phyloP scores from a whole-genome alignment of 2,113 vertebrate genomes.

The Melanotaenia duboulayi region DNA sequence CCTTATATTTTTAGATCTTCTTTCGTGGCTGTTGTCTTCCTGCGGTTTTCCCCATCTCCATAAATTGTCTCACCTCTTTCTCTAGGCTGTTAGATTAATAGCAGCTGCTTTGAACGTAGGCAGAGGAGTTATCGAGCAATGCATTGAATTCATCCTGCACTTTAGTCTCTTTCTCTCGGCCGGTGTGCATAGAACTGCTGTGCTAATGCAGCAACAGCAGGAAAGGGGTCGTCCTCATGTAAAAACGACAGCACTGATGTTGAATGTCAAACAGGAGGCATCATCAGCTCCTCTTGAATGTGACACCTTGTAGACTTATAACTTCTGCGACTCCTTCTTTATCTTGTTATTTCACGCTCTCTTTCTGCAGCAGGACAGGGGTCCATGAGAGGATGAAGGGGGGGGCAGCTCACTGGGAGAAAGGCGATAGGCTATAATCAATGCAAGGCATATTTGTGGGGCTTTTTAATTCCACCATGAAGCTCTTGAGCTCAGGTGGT shows the following conservation, averaged over 20 bases:
- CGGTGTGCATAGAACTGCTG: slow-evolving; percentile 24
- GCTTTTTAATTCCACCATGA: background rate
- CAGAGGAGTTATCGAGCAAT: slow-evolving; percentile 55
- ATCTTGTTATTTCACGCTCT: slow-evolving; percentile 17
- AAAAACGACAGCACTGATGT: slow-evolving; percentile 14
- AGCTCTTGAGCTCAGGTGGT: slow-evolving; percentile 8
- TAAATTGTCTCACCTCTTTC: slow-evolving; percentile 30
- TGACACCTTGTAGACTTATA: slow-evolving; percentile 34
- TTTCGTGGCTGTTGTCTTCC: slow-evolving; percentile 5
- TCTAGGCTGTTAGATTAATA: slow-evolving; percentile 52
- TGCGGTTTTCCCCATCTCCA: background rate
- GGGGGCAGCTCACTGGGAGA: background rate
- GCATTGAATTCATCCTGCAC: slow-evolving; percentile 43
- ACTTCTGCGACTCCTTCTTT: slow-evolving; percentile 20
- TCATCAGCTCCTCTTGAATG: slow-evolving; percentile 20
- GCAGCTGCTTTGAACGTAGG: slow-evolving; percentile 41
- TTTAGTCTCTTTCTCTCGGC: slow-evolving; percentile 24
- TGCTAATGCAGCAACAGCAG: slow-evolving; percentile 38
- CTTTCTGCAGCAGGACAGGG: slow-evolving; percentile 17
- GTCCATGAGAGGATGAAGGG: slow-evolving; percentile 21
- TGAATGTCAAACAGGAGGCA: slow-evolving; percentile 51
- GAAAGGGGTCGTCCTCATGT: slow-evolving; percentile 29
- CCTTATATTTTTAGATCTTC: slow-evolving; percentile 35
- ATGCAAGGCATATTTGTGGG: slow-evolving; percentile 21
- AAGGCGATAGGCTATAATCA: background rate